Evolutionary conservation across 1,140 invertebrate species (phyloP).

Genomic region (Drosophila nebulosa): DNA sequence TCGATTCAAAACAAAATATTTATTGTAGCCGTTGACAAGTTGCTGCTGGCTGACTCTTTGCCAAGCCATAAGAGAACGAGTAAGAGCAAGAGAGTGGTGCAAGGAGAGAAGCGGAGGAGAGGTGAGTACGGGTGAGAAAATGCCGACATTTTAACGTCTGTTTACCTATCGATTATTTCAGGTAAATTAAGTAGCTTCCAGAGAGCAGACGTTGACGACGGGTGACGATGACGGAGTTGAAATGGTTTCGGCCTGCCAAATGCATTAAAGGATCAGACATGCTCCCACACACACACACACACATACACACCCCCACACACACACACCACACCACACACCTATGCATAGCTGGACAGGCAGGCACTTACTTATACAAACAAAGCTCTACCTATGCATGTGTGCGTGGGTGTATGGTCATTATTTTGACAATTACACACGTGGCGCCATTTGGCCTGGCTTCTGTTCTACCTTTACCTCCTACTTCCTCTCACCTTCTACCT

Average conservation of each 20-base stretch:
- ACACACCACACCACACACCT: conserved; percentile 13
- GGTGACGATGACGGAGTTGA: conserved; percentile 15
- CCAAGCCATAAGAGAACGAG: neutral
- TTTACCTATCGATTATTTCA: conserved; percentile 80
- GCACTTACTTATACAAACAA: conserved; percentile 78
- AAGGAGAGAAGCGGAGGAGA: neutral
- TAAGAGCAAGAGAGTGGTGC: neutral
- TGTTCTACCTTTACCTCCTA: neutral
- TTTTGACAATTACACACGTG: conserved; percentile 79
- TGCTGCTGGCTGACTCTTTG: conserved; percentile 13
- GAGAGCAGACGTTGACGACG: conserved; percentile 25
- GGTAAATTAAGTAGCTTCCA: conserved; percentile 76
- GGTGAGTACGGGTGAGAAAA: conserved; percentile 44
- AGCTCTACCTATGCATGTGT: conserved; percentile 26
- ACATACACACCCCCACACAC: conserved; percentile 13
- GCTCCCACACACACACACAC: conserved; percentile 35
- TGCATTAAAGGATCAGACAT: conserved; percentile 79
- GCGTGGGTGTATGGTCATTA: conserved; percentile 61
- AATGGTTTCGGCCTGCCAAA: conserved; percentile 60
- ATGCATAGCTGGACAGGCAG: conserved; percentile 51
- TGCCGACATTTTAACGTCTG: conserved; percentile 74
- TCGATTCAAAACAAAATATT: conserved; percentile 77
- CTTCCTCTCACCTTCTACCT: neutral
- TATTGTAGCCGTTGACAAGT: conserved; percentile 69
- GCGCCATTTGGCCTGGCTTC: conserved; percentile 57